Percentiles rank a stretch among this genome's conserved stretches.
Evolutionary conservation across 1,140 invertebrate genomes (phyloP).

Genomic region (Pseudomyrmex pallidus): DNA sequence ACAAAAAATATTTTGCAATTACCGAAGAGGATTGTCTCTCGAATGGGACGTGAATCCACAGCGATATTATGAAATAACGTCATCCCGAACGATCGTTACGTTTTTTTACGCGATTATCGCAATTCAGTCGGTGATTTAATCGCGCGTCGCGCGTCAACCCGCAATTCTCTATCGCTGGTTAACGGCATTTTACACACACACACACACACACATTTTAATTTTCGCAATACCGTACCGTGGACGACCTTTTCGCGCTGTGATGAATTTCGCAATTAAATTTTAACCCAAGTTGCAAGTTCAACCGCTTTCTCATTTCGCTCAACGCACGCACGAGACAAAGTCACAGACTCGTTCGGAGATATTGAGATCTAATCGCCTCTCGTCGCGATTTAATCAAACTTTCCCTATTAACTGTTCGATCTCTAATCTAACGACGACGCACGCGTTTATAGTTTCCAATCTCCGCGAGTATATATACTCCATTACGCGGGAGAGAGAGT

Average conservation of each 20-base stretch:
- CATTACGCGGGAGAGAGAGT: not conserved
- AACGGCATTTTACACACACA: conserved; percentile 20
- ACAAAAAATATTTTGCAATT: not conserved
- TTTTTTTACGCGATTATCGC: conserved; percentile 40
- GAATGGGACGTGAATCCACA: conserved; percentile 1
- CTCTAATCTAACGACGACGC: conserved; percentile 9
- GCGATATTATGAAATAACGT: conserved; percentile 35
- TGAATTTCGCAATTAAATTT: conserved; percentile 46
- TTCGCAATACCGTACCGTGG: not conserved
- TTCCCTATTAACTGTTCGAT: conserved; percentile 24
- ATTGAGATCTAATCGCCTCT: not conserved
- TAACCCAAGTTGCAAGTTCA: conserved; percentile 5
- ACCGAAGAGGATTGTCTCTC: not conserved
- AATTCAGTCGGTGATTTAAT: conserved; percentile 15
- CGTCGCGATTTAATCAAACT: conserved; percentile 49
- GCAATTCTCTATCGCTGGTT: conserved; percentile 19
- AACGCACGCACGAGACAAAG: conserved; percentile 31
- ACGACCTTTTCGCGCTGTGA: conserved; percentile 19
- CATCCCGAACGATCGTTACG: conserved; percentile 15
- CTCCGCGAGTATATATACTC: not conserved
- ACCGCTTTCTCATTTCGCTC: conserved; percentile 23
- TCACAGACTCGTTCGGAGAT: conserved; percentile 3
- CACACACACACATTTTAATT: conserved; percentile 36
- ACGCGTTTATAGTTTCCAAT: not conserved
- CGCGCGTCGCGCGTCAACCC: conserved; percentile 16